These are phyloP conservation scores for Chirona hameri DNA, from an alignment of 2,888 invertebrate species.

Conservation along the genomic window DNA sequence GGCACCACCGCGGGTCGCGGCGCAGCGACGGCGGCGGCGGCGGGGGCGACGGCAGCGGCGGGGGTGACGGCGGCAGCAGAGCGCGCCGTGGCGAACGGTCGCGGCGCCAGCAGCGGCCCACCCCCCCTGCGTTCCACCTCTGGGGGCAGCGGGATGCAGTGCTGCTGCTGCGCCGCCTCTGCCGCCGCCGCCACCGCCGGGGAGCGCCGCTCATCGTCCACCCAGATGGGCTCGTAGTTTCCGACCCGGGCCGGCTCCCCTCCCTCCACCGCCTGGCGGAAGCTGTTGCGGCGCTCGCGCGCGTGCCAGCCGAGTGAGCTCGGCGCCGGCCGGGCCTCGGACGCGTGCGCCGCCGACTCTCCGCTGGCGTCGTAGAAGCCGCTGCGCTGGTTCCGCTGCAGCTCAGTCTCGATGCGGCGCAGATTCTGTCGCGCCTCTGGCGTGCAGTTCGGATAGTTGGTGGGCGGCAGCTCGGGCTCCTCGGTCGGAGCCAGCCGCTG, in stretches of 20 bases:
- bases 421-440: background rate
- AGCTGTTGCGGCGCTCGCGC: slow-evolving; percentile 33
- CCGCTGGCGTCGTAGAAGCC: slow-evolving; percentile 27
- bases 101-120: slow-evolving; percentile 22
- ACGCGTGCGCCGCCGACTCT: background rate
- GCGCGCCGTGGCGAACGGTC: background rate
- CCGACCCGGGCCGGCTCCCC: background rate
- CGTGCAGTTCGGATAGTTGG: slow-evolving; percentile 29
- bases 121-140: background rate
- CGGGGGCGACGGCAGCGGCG: no score
- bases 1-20: background rate
- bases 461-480: background rate
- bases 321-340: background rate
- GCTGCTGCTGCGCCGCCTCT: no score
- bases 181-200: background rate
- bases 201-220: background rate
- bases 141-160: background rate
- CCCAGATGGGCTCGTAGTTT: slow-evolving; percentile 3
- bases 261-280: slow-evolving; percentile 34
- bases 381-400: slow-evolving; percentile 4
- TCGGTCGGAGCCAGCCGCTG: background rate
- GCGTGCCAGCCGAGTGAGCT: background rate
- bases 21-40: no score
- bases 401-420: background rate
- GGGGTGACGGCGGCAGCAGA: no score